Conservation (phyloP, 2,888 invertebrate species). For the Spialia ferax region DNA sequence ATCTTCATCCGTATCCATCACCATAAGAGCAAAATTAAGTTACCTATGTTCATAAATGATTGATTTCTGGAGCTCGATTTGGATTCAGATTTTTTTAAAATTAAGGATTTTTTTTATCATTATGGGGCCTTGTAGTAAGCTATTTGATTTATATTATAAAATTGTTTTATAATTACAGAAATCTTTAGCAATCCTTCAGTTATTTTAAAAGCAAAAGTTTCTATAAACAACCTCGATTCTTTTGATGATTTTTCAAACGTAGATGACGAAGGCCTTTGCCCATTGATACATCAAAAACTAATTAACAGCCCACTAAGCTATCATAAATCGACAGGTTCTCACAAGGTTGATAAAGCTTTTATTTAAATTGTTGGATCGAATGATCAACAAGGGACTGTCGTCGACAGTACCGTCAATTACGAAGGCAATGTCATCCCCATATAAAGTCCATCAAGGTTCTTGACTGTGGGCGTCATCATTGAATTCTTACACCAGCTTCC, state of each 20-base stretch:
- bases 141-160: no score
- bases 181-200: no score
- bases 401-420: slow-evolving; percentile 68
- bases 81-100: no score
- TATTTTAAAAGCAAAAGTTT: not conserved
- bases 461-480: slow-evolving; percentile 70
- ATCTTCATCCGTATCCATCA: no score
- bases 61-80: no score
- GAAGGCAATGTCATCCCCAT: slow-evolving; percentile 62
- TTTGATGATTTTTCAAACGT: not conserved
- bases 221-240: not conserved
- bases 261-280: not conserved
- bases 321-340: slow-evolving; percentile 9
- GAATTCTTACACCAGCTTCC: slow-evolving; percentile 61
- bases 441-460: slow-evolving; percentile 69
- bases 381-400: slow-evolving; percentile 14
- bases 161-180: no score
- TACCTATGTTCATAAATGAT: no score
- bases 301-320: not conserved
- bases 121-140: no score
- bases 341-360: slow-evolving; percentile 12
- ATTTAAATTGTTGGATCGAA: not conserved
- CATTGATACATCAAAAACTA: not conserved
- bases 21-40: no score
- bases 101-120: no score